Conservation (phyloP, 2,888 invertebrate genomes). For the Pandemis heparana region DNA sequence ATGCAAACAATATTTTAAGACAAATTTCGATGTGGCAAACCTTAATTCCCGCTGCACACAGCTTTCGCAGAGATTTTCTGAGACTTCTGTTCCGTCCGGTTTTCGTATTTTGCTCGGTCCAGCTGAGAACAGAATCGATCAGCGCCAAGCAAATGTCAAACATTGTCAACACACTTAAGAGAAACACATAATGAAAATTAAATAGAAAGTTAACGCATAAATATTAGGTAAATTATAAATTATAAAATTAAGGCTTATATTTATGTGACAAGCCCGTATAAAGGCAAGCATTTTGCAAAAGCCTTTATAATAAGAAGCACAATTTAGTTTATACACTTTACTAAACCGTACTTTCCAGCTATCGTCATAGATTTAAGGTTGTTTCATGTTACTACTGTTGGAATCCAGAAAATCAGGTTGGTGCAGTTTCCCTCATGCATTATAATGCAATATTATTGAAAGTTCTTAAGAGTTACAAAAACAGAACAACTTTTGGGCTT, state of each 20-base stretch:
- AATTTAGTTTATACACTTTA: neutral
- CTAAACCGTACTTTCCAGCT: neutral
- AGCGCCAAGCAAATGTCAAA: slow-evolving; percentile 73
- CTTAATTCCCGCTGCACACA: slow-evolving; percentile 70
- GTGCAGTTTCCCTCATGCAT: neutral
- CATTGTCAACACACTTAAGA: neutral
- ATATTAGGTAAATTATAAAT: neutral
- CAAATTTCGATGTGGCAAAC: slow-evolving; percentile 69
- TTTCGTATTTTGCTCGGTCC: slow-evolving; percentile 71
- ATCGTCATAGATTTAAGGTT: slow-evolving; percentile 1
- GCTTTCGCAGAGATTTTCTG: slow-evolving; percentile 62
- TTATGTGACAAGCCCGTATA: neutral
- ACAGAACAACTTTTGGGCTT: neutral
- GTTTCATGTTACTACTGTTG: neutral
- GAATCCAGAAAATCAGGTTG: slow-evolving; percentile 5
- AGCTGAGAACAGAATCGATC: slow-evolving; percentile 79
- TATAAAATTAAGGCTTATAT: neutral
- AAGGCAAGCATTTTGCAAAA: neutral
- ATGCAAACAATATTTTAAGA: slow-evolving; percentile 60
- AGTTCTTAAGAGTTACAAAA: neutral
- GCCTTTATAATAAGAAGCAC: neutral
- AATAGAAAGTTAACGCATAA: neutral
- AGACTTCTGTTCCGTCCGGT: slow-evolving; percentile 55
- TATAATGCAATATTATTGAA: neutral
- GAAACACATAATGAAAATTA: neutral